Base-by-base conservation (phyloP, 2,888 invertebrate genomes). In the Mellilla xanthometata region DNA sequence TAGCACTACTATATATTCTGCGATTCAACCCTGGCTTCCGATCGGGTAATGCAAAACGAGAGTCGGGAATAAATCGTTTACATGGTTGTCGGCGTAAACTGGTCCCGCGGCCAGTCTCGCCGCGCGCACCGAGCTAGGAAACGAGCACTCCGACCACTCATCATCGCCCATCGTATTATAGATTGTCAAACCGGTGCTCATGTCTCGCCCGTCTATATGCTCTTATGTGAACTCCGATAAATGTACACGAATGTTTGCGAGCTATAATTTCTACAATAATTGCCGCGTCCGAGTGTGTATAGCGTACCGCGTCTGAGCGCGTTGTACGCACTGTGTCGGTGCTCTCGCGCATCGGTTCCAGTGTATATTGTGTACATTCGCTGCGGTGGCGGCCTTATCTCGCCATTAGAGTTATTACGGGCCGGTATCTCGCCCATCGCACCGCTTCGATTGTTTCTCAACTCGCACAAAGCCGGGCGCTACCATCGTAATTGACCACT, bases 61-160 rank as follows among this genome's bases (percentile, higher is more conserved):
- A 70, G 76, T 79, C 72, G 74, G 81, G 84, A 82, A 88, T 88
- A 87, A 88, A 88, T 89, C 84, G 88, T 88, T 89, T 89, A 89
- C 88, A 89, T 87, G 87, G 77, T 86, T 87, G 88, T 89, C 87
- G 84, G 87, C 84, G 84, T 86, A 89, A 88, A 88, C 88, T 87
- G 88, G 88, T 88, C 87, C 63, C 76, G 69, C 74, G 71, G 72
- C 66, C 66, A 65, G 65, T 64, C 52, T 61, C 68, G 54, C 56
- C 60, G 32, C 47, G 26, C 33, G 68, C 68, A 64, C 62, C 65
- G 62, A 65, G 61, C 75, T 74, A 72, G 73, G 79, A 78, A 72
- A 78, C 78, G 79, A 76, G 72, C 65, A 68, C 68, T 70, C 65
- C 62, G 66, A 65, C 60, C 62, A 65, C 60, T 55, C 59, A 44